Conservation (phyloP, 1,140 invertebrate species). For the Brachionus rotundiformis region DNA sequence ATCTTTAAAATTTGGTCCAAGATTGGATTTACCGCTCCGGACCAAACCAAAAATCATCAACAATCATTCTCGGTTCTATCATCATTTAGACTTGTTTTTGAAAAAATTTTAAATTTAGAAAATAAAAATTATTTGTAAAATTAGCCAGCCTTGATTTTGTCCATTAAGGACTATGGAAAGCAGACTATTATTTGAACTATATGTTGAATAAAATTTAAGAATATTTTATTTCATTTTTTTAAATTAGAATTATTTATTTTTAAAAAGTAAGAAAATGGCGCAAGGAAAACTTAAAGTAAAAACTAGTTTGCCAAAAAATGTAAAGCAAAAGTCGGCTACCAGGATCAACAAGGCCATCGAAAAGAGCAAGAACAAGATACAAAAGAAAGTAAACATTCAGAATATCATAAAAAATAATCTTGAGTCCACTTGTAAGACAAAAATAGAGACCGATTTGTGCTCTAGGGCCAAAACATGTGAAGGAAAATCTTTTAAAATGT, state of each 20-base stretch:
- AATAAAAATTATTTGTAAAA: slow-evolving; percentile 1
- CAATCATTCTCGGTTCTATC: slow-evolving; percentile 28
- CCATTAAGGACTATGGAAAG: background rate
- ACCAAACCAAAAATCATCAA: background rate
- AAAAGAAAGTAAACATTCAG: slow-evolving; percentile 25
- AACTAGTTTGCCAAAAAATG: slow-evolving; percentile 27
- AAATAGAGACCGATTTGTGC: slow-evolving; percentile 26
- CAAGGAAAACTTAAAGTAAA: slow-evolving; percentile 40
- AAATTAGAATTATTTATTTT: background rate
- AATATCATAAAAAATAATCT: slow-evolving; percentile 37
- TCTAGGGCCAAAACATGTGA: slow-evolving; percentile 23
- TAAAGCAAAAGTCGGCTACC: slow-evolving; percentile 20
- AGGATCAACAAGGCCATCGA: slow-evolving; percentile 18
- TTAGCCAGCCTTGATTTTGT: background rate
- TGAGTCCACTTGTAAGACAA: background rate
- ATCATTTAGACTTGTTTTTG: slow-evolving; percentile 33
- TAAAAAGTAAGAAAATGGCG: slow-evolving; percentile 3
- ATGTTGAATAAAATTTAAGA: background rate
- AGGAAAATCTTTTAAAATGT: slow-evolving; percentile 40
- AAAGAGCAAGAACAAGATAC: slow-evolving; percentile 8
- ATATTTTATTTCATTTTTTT: background rate
- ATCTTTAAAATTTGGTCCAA: background rate
- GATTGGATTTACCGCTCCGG: background rate
- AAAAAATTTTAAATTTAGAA: background rate
- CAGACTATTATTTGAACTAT: background rate